Evolutionary conservation across 2,888 invertebrate species (phyloP), one percentile per base, ranked within the genome.

Genomic region (Drosophila anomalata): DNA sequence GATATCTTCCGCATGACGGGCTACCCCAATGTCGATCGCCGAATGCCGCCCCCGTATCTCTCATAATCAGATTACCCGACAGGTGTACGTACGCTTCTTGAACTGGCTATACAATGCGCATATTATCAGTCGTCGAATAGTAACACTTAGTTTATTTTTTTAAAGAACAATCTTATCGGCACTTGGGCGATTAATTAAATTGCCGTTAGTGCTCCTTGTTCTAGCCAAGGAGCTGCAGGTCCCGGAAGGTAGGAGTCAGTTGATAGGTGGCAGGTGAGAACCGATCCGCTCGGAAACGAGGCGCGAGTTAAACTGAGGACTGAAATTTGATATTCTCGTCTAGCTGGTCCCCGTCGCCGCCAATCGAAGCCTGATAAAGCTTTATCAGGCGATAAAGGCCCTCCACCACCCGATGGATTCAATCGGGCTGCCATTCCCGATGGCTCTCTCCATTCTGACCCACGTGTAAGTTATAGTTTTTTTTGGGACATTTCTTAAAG

Each of bases 221-320:
- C 33, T 62, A 41, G 29, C 20, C 24, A 54, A 62, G 44, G 52
- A 59, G 54, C 24, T 1, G 8, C 26, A 17, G 11, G 24, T 65
- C 33, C 41, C 63, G 63, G 11, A 6, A 6, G 31, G 14, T 29
- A 14, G 5, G 14, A 7, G 54, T 22, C 8, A 41, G 33, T 9
- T 26, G 7, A n/a, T 4, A 39, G 17, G 29, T 14, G 26, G 29
- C 17, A n/a, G 39, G 51, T 12, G 55, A 20, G 24, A 36, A 58
- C 65, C 55, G 83, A 84, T 75, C 87, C 76, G 76, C 76, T 26
- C 73, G 44, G 76, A 66, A 71, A 62, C 67, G 81, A 68, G 71
- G 70, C 78, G 76, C 84, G 58, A 66, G 66, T 72, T 50, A 66
- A 85, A 81, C 82, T 82, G 84, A 79, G 58, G 41, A 56, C 54